Evolutionary conservation across 1,140 invertebrate genomes (phyloP).

Genomic region (Battus philenor): DNA sequence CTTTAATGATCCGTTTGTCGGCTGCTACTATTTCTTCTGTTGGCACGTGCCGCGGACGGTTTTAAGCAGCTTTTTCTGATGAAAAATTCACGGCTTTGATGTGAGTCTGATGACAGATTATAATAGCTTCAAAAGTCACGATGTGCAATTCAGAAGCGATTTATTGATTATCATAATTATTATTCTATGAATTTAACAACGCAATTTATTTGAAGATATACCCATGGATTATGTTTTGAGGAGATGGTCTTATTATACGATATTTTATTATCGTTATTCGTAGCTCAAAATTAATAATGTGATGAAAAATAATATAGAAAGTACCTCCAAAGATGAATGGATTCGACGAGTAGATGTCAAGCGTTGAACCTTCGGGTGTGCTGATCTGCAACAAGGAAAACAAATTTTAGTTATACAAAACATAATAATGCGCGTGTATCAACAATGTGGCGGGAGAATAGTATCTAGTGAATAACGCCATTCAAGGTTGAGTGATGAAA

Average conservation of each 20-base stretch:
- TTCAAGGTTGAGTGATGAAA: slow-evolving; percentile 69
- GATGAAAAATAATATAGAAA: not conserved
- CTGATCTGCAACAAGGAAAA: slow-evolving; percentile 39
- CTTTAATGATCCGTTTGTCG: slow-evolving; percentile 61
- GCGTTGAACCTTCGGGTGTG: not conserved
- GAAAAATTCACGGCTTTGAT: slow-evolving; percentile 39
- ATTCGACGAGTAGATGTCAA: not conserved
- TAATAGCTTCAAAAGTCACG: slow-evolving; percentile 2
- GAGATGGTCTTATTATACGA: no score
- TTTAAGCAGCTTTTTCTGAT: slow-evolving; percentile 41
- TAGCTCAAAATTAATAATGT: no score
- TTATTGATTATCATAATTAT: not conserved
- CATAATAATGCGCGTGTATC: slow-evolving; percentile 33
- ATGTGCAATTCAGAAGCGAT: not conserved
- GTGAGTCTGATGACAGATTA: slow-evolving; percentile 28
- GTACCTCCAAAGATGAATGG: not conserved
- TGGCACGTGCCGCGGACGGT: slow-evolving; percentile 41
- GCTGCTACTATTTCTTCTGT: slow-evolving; percentile 44
- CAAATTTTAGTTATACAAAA: slow-evolving; percentile 8
- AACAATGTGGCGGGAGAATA: slow-evolving; percentile 46
- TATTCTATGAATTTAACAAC: no score
- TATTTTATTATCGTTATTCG: no score
- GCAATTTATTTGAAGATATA: slow-evolving; percentile 1
- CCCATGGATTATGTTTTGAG: no score
- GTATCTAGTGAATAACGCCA: slow-evolving; percentile 53